Base-by-base conservation (phyloP, 2,797 vertebrate genomes). In the Clarias laeviceps region DNA sequence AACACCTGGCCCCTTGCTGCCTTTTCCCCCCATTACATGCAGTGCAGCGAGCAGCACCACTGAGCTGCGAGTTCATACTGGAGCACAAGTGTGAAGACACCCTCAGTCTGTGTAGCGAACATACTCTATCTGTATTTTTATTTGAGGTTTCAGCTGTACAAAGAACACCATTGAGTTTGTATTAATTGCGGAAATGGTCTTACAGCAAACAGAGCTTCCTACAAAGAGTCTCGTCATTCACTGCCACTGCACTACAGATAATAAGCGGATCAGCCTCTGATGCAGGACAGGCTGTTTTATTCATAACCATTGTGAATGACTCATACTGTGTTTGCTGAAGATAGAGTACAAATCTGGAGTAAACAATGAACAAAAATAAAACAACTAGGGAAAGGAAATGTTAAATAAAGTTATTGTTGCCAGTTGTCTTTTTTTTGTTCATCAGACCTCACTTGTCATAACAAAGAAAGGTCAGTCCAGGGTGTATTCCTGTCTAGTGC, bases 1-100 rank as follows among this genome's bases (percentile, higher is more conserved):
- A 93, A 94, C 94, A 95, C 94, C 94, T 94, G 95, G 93, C 87
- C 92, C 90, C 91, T 90, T 89, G 89, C 82, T 76, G 72, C 89
- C 87, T 85, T 89, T 86, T 79, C 77, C 91, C 79, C 91, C 90
- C 87, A 79, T 80, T 69, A 68, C 84, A 85, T 22, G 73, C 72
- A 64, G 70, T 57, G 66, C 34, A 61, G 77, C 40, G 57, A 76
- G 17, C 84, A 64, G 66, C 74, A 69, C 56, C 50, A 54, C 66
- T 18, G 83, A 82, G 61, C 40, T 40, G 29, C 15, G 20, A 64
- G 64, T 80, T 82, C 82, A 74, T 54, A 8, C 62, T 40, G 65
- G 61, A 87, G 20, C 80, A 86, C 76, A 86, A 29, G 34, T 80
- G 80, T 59, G 70, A 62, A 84, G 65, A 69, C 64, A 50, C 54